Conservation (phyloP, 2,888 invertebrate genomes). For the Acanthococcus lagerstroemiae region DNA sequence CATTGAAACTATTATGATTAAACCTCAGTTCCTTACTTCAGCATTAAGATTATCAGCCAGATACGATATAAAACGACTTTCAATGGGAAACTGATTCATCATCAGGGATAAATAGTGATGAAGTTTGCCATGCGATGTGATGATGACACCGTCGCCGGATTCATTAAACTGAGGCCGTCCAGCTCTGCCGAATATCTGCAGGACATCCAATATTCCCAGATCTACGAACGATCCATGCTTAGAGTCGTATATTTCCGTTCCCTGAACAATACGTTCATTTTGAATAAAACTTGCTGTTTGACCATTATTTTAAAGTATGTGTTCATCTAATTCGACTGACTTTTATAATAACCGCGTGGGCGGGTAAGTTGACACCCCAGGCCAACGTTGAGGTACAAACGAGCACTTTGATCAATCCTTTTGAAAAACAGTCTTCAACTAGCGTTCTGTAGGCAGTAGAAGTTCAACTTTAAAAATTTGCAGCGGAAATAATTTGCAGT, state of each 20-base stretch:
- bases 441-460: too few relatives aligned
- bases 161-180: constrained; percentile 96
- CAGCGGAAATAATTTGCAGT: constrained; percentile 1
- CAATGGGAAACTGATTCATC: constrained; percentile 95
- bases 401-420: constrained; percentile 76
- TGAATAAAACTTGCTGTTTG: background rate
- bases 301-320: background rate
- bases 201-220: constrained; percentile 89
- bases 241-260: constrained; percentile 95
- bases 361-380: constrained; percentile 99
- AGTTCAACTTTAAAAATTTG: too few relatives aligned
- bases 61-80: constrained; percentile 87
- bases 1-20: too few relatives aligned
- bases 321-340: constrained; percentile 51
- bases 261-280: constrained; percentile 46
- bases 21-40: constrained; percentile 53
- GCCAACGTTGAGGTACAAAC: constrained; percentile 97
- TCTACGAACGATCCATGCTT: constrained; percentile 89
- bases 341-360: constrained; percentile 92
- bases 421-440: constrained; percentile 82
- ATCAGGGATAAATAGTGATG: constrained; percentile 86
- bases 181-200: constrained; percentile 97
- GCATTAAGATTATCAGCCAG: constrained; percentile 96
- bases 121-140: constrained; percentile 84
- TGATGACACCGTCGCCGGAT: constrained; percentile 88